Conservation (phyloP, 2,888 invertebrate genomes). For the Malacosoma neustria region DNA sequence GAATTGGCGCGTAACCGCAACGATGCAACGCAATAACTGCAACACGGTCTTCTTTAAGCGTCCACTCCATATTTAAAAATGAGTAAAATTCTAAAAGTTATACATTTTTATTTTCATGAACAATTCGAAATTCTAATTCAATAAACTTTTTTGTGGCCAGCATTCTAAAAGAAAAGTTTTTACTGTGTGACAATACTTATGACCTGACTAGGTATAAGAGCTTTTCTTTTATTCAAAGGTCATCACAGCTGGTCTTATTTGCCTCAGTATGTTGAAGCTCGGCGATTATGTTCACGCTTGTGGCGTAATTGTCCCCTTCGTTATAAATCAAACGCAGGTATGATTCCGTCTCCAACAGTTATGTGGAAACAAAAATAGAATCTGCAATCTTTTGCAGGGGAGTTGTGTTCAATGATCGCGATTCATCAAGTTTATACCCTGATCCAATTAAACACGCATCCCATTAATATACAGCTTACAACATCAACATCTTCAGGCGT, state of each 20-base stretch:
- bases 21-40: too few relatives aligned
- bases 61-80: too few relatives aligned
- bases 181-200: too few relatives aligned
- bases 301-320: conserved; percentile 55
- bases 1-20: too few relatives aligned
- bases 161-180: too few relatives aligned
- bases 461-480: not conserved
- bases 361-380: conserved; percentile 29
- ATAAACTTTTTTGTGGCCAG: too few relatives aligned
- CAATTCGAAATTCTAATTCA: too few relatives aligned
- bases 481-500: too few relatives aligned
- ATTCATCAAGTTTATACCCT: conserved; percentile 2
- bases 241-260: conserved; percentile 29
- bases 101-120: too few relatives aligned
- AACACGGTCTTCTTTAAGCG: too few relatives aligned
- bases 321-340: conserved; percentile 73
- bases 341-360: conserved; percentile 54
- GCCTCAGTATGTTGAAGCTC: conserved; percentile 42
- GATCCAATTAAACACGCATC: not conserved
- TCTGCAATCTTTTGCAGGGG: conserved; percentile 36
- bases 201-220: conserved; percentile 13
- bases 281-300: conserved; percentile 62
- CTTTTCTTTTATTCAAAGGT: conserved; percentile 22
- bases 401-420: conserved; percentile 28
- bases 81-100: too few relatives aligned